Evolutionary conservation across 2,113 vertebrate genomes (phyloP), one percentile per base, ranked within the genome.

Genomic region (Oriolus oriolus): DNA sequence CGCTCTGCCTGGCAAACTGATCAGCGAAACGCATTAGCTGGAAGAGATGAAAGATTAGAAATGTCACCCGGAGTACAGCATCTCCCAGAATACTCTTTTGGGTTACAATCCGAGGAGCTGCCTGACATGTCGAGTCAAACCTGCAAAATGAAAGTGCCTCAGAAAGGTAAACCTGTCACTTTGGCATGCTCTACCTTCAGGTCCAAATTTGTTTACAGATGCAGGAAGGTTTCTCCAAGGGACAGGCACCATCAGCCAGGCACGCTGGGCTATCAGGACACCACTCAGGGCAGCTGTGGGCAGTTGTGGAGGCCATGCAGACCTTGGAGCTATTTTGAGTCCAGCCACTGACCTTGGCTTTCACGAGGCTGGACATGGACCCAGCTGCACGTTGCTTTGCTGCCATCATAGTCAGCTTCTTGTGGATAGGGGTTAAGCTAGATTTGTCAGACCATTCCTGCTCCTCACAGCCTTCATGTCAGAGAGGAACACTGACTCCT

Each of bases 41-140:
- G 66, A 54, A 83, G 88, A 97, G 89, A 96, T 78, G 89, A 54
- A 75, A 96, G 94, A 96, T 95, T 95, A 93, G 92, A 96, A 92
- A 91, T 30, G 85, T 97, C 97, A 97, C 73, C 90, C 15, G 0
- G 17, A 81, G 88, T 28, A 84, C 89, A 88, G 87, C 77, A 59
- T 27, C 93, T 74, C 73, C 77, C 82, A 2, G n/a, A 94, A 92
- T 19, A 92, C 70, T 86, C 83, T 93, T 93, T 54, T 26, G 45
- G 87, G 94, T 81, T 93, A 68, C 83, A 35, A 92, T 77, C 85
- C 6, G 1, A 96, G 79, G 64, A 95, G 71, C 74, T 93, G 93
- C 73, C 89, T 92, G 80, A 93, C 89, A 22, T 0, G 8, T 75
- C 71, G 64, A 94, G 71, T 89, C 94, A 92, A 91, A 94, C 83